These are phyloP conservation scores for Pseudomugil tenellus DNA, from an alignment of 2,797 vertebrate genomes.

Conservation along the genomic window DNA sequence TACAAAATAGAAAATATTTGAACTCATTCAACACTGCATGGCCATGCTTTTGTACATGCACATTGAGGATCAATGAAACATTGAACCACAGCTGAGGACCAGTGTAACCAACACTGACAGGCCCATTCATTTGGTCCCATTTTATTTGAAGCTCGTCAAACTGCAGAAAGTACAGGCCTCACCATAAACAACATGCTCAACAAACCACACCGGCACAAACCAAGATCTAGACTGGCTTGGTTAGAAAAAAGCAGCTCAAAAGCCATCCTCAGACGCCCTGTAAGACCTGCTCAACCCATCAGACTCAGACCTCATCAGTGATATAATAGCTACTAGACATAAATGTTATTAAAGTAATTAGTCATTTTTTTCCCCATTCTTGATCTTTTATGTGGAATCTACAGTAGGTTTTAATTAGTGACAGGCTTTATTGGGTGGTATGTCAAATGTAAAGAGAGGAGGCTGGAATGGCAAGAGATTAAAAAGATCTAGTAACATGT, in stretches of 20 bases:
- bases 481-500: constrained; percentile 70
- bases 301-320: constrained; percentile 29
- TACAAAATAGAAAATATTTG: constrained; percentile 43
- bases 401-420: constrained; percentile 81
- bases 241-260: constrained; percentile 52
- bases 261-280: constrained; percentile 52
- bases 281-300: constrained; percentile 14
- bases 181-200: constrained; percentile 86
- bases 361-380: constrained; percentile 66
- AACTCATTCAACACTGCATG: constrained; percentile 41
- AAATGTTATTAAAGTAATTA: constrained; percentile 67
- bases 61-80: constrained; percentile 47
- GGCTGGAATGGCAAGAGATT: constrained; percentile 72
- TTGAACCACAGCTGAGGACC: constrained; percentile 72
- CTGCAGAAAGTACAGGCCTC: constrained; percentile 80
- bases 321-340: constrained; percentile 66
- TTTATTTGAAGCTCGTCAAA: constrained; percentile 84
- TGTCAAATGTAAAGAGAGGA: constrained; percentile 78
- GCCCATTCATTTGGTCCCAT: constrained; percentile 79
- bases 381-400: constrained; percentile 65
- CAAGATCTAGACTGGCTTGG: constrained; percentile 65
- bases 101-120: constrained; percentile 79
- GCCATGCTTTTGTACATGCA: constrained; percentile 41
- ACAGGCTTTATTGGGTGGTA: constrained; percentile 79
- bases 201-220: constrained; percentile 85